Percentiles rank a stretch among this genome's conserved stretches.
Evolutionary conservation across 2,797 vertebrate species (phyloP).

Genomic region (Poecilia picta): DNA sequence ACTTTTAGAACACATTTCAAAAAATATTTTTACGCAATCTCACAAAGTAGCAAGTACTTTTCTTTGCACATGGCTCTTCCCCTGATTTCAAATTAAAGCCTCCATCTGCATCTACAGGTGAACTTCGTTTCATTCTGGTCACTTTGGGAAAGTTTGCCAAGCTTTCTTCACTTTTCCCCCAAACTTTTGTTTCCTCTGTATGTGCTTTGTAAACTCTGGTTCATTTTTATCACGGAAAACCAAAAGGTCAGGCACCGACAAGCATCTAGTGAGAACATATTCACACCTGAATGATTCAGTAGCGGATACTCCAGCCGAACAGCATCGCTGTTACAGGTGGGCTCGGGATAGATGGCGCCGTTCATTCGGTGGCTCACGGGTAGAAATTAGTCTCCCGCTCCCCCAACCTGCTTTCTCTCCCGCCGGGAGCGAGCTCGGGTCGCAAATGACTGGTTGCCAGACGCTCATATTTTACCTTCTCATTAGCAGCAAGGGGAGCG

Average conservation of each 20-base stretch:
- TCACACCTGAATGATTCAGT: background rate
- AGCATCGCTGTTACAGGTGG: conserved; percentile 43
- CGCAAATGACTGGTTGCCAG: conserved; percentile 72
- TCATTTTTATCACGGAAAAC: conserved; percentile 5
- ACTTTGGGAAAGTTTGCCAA: background rate
- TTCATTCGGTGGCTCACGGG: conserved; percentile 50
- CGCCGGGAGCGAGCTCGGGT: conserved; percentile 55
- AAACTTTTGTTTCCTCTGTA: background rate
- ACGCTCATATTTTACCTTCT: conserved; percentile 79
- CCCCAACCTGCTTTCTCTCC: conserved; percentile 23
- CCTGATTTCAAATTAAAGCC: too few relatives aligned
- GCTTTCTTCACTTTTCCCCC: background rate
- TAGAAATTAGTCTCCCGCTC: conserved; percentile 45
- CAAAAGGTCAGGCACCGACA: conserved; percentile 13
- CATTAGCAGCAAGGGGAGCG: conserved; percentile 79
- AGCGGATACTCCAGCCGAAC: conserved; percentile 18
- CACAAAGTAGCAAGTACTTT: background rate
- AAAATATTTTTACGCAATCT: too few relatives aligned
- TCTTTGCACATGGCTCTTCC: background rate
- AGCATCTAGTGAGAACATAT: background rate
- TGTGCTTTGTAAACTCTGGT: background rate
- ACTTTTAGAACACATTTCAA: background rate
- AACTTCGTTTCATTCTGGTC: too few relatives aligned
- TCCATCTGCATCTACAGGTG: too few relatives aligned
- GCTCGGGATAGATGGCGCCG: conserved; percentile 47